Base-by-base conservation (phyloP, 1,140 invertebrate genomes). In the Megalopta genalis region DNA sequence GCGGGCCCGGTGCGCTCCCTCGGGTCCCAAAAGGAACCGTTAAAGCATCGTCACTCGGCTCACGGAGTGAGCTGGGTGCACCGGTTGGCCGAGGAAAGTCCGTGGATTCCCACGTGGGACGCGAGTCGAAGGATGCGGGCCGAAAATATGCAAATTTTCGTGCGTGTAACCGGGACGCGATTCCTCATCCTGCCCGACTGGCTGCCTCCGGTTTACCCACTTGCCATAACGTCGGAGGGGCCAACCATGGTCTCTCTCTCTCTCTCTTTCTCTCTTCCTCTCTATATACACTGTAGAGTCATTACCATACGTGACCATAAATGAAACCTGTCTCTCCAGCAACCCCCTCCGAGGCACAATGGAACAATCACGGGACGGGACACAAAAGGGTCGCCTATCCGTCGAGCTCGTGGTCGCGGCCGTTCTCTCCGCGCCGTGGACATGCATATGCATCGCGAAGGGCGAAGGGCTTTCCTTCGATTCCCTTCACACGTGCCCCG, bases 131-230 rank as follows among this genome's bases (percentile, higher is more conserved):
- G 86, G 88, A 91, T 90, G 87, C 90, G 90, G 90, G 90, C 90
- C 90, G 85, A 92, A 92, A 91, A 91, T 92, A 92, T 92, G 91
- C 88, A 90, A 92, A 92, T 92, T 65, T 73, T 71, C 64, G 75
- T 83, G 64, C 69, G 77, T 76, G 82, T 85, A 81, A n/a, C 77
- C 81, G 46, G 68, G 59, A 73, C 82, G 72, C 85, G 83, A 88
- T 88, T 88, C 83, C 84, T 88, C 86, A 79, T 83, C 71, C 83
- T 77, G 86, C 57, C 49, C 49, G 27, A 52, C 68, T 66, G 77
- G 72, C 81, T 84, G 83, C 62, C 59, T 68, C 54, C n/a, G 79
- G 54, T 78, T 81, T 79, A 67, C 80, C 84, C 79, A 86, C 85
- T 88, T 87, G 82, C 73, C 18, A 69, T 66, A 62, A 65, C 65